Evolutionary conservation across 2,888 invertebrate genomes (phyloP).

Genomic region (Microctonus brassicae): DNA sequence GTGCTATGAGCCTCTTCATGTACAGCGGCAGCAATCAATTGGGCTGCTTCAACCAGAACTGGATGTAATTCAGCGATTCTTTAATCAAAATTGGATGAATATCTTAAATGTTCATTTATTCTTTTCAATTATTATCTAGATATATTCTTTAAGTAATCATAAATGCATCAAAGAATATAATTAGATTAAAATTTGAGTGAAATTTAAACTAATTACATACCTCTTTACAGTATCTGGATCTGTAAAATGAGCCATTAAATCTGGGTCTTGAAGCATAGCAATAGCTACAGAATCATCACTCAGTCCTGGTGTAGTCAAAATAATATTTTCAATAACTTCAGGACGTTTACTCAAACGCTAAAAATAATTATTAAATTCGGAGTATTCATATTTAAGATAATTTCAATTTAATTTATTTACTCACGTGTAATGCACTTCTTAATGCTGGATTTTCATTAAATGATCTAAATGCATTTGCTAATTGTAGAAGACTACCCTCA

Average conservation of each 20-base stretch:
- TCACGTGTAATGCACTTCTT: conserved; percentile 78
- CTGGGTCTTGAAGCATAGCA: conserved; percentile 83
- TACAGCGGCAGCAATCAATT: conserved; percentile 76
- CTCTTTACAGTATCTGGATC: conserved; percentile 77
- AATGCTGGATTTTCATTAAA: conserved; percentile 75
- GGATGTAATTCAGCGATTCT: conserved; percentile 80
- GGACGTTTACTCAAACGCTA: conserved; percentile 66
- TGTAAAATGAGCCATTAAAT: conserved; percentile 79
- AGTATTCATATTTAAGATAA: no score
- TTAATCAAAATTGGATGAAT: conserved; percentile 7
- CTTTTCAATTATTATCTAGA: no score
- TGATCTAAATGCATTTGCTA: conserved; percentile 76
- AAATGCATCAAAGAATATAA: neutral
- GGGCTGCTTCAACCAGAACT: conserved; percentile 78
- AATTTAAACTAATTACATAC: conserved; percentile 53
- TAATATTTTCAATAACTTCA: conserved; percentile 77
- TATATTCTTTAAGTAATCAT: neutral
- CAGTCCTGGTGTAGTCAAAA: conserved; percentile 79
- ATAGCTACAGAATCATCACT: conserved; percentile 80
- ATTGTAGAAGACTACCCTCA: conserved; percentile 75
- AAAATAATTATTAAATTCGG: conserved; percentile 43
- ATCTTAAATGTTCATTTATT: neutral
- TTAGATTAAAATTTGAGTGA: neutral
- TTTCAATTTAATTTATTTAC: conserved; percentile 27
- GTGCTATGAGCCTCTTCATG: conserved; percentile 67